Evolutionary conservation across 2,797 vertebrate species (phyloP).

Genomic region (Peromyscus melanophrys): DNA sequence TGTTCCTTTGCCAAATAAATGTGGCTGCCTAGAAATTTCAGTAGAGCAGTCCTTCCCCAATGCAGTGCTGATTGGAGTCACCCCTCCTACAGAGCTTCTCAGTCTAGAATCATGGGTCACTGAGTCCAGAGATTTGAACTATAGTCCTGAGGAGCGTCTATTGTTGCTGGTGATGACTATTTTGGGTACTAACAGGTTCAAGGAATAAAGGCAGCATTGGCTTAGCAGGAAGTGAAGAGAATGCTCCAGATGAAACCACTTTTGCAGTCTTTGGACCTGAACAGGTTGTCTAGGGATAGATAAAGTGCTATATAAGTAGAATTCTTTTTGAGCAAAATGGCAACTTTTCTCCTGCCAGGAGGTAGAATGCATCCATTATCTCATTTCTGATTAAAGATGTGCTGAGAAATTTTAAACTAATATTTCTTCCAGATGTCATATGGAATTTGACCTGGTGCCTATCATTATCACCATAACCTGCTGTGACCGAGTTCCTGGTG

Average conservation of each 20-base stretch:
- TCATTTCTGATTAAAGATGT: neutral
- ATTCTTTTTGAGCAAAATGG: conserved; percentile 33
- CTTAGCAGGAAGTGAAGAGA: neutral
- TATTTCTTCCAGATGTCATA: neutral
- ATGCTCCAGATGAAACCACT: fast-evolving
- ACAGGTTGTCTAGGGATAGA: neutral
- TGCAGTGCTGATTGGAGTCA: neutral
- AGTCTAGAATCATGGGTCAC: too few species aligned
- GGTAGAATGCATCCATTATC: neutral
- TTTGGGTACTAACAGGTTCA: neutral
- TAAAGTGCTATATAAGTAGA: neutral
- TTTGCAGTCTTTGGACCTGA: neutral
- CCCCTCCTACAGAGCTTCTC: neutral
- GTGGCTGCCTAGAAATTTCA: neutral
- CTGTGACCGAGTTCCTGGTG: neutral
- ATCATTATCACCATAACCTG: neutral
- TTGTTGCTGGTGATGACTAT: neutral
- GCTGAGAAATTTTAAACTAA: neutral
- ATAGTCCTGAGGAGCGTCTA: neutral
- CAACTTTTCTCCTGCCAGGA: neutral
- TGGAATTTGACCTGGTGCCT: neutral
- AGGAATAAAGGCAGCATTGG: neutral
- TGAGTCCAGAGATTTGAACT: neutral
- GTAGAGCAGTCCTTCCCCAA: neutral
- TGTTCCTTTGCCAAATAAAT: neutral